A percentile compares a stretch with the other conserved stretches of the same genome.
Evolutionary conservation across 2,888 invertebrate genomes (phyloP).

Genomic region (Caenorhabditis doughertyi): DNA sequence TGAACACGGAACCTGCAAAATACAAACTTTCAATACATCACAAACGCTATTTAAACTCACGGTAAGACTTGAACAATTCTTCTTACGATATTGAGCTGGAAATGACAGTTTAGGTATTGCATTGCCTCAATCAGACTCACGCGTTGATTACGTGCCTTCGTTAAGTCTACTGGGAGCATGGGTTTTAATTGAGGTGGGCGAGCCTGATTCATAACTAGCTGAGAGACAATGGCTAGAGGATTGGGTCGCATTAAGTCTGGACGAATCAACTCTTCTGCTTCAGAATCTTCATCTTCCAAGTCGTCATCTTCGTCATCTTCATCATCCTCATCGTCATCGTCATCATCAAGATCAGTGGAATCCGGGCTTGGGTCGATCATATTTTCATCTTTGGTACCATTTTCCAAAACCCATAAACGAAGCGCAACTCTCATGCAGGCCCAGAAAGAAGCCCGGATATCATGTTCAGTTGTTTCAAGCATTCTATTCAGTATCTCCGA

Average conservation of each 20-base stretch:
- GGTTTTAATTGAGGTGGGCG: slow-evolving; percentile 34
- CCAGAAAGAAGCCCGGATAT: slow-evolving; percentile 57
- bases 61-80: slow-evolving; percentile 46
- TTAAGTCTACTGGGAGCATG: slow-evolving; percentile 32
- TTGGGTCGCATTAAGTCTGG: slow-evolving; percentile 25
- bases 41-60: slow-evolving; percentile 19
- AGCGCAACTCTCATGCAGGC: slow-evolving; percentile 47
- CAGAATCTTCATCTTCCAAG: slow-evolving; percentile 60
- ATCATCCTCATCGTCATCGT: slow-evolving; percentile 50
- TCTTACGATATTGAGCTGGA: slow-evolving; percentile 41
- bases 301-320: slow-evolving; percentile 55
- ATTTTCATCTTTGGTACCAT: slow-evolving; percentile 44
- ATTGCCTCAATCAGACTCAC: slow-evolving; percentile 14
- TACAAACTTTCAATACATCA: not conserved
- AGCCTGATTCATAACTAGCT: slow-evolving; percentile 33
- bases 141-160: slow-evolving; percentile 39
- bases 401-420: slow-evolving; percentile 46
- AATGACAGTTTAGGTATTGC: not conserved
- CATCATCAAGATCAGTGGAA: slow-evolving; percentile 56
- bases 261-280: slow-evolving; percentile 50
- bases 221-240: slow-evolving; percentile 31
- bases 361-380: slow-evolving; percentile 46
- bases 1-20: slow-evolving; percentile 42
- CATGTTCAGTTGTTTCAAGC: slow-evolving; percentile 52
- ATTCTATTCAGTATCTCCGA: slow-evolving; percentile 44